These are phyloP conservation scores for Nannoperca obscura DNA, from an alignment of 2,797 vertebrate species.

Conservation along the genomic window DNA sequence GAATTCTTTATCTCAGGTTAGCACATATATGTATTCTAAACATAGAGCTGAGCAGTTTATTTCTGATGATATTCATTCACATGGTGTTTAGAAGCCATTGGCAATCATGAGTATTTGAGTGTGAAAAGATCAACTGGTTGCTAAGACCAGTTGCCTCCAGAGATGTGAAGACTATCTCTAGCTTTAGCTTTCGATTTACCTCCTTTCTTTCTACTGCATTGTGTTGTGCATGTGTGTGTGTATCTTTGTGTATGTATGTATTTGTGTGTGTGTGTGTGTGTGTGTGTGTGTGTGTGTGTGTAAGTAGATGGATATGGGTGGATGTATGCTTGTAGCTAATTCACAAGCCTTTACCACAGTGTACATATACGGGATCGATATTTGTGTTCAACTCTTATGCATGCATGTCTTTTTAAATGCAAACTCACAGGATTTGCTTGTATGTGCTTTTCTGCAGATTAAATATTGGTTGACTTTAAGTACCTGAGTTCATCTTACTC, in stretches of 20 bases:
- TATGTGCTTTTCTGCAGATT: neutral
- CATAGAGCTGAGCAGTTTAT: neutral
- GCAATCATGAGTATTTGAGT: conserved; percentile 37
- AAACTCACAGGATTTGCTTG: neutral
- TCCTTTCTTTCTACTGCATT: conserved; percentile 3
- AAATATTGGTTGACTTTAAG: neutral
- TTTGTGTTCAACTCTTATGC: neutral
- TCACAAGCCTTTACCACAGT: neutral
- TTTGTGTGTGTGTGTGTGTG: neutral
- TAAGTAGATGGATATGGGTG: too few relatives aligned
- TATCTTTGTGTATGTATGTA: neutral
- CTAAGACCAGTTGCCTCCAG: conserved; percentile 6
- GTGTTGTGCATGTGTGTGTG: conserved; percentile 12
- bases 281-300: too few relatives aligned
- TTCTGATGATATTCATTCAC: conserved; percentile 10
- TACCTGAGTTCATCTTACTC: neutral
- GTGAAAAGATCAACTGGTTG: conserved; percentile 25
- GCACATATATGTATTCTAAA: neutral
- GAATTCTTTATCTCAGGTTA: conserved; percentile 5
- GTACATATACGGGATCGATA: neutral
- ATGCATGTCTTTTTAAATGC: neutral
- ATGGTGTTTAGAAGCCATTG: conserved; percentile 29
- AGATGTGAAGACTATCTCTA: conserved; percentile 14
- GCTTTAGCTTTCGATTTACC: conserved; percentile 22
- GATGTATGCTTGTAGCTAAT: neutral